These are phyloP conservation scores for Habrosyne pyritoides DNA, from an alignment of 2,888 invertebrate species.

Conservation along the genomic window DNA sequence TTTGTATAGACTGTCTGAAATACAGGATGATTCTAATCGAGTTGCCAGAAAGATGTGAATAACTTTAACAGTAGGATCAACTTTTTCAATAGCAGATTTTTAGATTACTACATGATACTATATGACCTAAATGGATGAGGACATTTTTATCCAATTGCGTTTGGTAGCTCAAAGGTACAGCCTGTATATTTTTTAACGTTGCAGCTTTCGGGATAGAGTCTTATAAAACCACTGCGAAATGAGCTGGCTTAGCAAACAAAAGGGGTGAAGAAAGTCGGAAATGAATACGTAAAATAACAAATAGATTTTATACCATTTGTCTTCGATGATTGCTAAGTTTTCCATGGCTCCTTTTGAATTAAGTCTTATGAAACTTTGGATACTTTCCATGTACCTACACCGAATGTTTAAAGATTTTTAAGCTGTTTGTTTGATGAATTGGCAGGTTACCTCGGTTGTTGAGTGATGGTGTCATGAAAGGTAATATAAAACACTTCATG, in stretches of 20 bases:
- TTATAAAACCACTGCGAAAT: neutral
- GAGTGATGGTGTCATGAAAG: no score
- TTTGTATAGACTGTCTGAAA: neutral
- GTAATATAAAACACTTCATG: no score
- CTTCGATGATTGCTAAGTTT: no score
- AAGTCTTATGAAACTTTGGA: no score
- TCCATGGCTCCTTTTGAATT: no score
- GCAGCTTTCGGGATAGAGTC: neutral
- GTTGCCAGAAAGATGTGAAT: neutral
- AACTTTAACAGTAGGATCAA: neutral
- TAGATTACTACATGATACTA: neutral
- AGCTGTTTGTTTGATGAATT: no score
- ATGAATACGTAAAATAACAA: neutral
- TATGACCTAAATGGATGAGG: neutral
- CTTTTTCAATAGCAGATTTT: neutral
- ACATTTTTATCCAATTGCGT: no score
- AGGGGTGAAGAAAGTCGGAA: neutral
- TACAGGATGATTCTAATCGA: neutral
- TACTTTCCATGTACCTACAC: no score
- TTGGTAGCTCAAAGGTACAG: no score
- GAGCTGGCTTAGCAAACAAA: neutral
- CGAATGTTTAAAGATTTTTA: no score
- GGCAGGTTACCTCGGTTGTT: no score
- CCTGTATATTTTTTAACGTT: neutral
- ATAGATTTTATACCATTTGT: no score